Conservation (phyloP, 2,797 vertebrate species). For the Aphelocoma californica region DNA sequence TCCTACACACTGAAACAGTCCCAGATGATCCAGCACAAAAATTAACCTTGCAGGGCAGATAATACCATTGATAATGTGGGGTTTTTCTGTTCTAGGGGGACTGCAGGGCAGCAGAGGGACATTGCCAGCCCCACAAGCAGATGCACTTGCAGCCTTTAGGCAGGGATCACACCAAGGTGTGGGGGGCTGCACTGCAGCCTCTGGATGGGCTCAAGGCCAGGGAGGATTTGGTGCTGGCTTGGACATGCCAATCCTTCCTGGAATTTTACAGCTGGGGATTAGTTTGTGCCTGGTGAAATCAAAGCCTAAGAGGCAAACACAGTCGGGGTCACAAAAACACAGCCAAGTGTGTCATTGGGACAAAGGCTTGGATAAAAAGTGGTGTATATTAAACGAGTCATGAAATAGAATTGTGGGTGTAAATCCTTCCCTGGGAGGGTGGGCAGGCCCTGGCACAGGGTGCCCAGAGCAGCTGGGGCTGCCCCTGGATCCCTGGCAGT, state of each 20-base stretch:
- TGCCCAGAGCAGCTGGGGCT: not conserved
- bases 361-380: not conserved
- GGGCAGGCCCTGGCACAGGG: not conserved
- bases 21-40: not conserved
- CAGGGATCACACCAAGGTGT: rapidly evolving
- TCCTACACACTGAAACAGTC: rapidly evolving
- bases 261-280: not conserved
- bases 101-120: not conserved
- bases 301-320: not conserved
- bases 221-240: rapidly evolving
- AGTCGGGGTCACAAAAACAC: rapidly evolving
- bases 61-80: rapidly evolving
- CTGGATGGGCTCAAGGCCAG: rapidly evolving
- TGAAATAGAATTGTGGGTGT: not conserved
- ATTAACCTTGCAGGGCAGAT: not conserved
- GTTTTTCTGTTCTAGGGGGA: not conserved
- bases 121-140: rapidly evolving
- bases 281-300: not conserved
- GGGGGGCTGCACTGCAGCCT: not conserved
- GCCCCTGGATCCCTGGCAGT: not conserved
- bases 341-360: not conserved
- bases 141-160: not conserved
- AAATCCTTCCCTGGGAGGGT: not conserved
- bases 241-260: not conserved
- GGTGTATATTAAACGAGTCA: not conserved